Percentiles rank a stretch among this genome's conserved stretches.
phyloP scores from a whole-genome alignment of 2,113 vertebrate genomes.

The Furnarius figulus region DNA sequence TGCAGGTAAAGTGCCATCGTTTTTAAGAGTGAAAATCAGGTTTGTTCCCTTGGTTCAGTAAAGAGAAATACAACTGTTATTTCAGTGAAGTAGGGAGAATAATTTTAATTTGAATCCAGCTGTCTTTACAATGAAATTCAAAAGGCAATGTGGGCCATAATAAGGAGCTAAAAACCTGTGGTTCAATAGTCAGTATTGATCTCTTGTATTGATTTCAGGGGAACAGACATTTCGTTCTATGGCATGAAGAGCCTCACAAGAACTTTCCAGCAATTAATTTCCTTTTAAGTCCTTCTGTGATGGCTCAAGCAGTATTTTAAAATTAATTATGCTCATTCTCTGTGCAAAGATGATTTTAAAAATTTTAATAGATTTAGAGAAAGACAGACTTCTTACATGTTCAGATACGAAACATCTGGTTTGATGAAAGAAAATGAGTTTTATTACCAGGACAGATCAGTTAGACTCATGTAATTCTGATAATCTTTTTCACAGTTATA shows the following conservation, averaged over 20 bases:
- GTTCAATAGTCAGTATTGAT: constrained; percentile 18
- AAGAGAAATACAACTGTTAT: background rate
- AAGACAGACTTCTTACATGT: background rate
- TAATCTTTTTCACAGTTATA: background rate
- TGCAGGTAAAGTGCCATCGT: background rate
- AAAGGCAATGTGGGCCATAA: background rate
- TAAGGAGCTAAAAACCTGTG: constrained; percentile 12
- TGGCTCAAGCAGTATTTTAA: background rate
- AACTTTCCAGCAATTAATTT: constrained; percentile 34
- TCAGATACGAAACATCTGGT: background rate
- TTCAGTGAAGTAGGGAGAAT: background rate
- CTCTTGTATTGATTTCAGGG: background rate
- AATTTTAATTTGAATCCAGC: background rate
- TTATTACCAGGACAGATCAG: background rate
- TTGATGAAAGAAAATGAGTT: background rate
- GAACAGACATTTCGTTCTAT: background rate
- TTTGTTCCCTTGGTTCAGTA: background rate
- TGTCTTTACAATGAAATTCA: constrained; percentile 3
- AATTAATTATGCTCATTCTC: background rate
- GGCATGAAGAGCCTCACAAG: background rate
- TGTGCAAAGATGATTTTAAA: background rate
- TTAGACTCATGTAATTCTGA: background rate
- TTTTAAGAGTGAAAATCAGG: background rate
- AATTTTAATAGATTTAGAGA: background rate
- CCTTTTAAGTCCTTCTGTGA: background rate